Conservation (phyloP, 2,113 vertebrate species). For the Athene cunicularia region DNA sequence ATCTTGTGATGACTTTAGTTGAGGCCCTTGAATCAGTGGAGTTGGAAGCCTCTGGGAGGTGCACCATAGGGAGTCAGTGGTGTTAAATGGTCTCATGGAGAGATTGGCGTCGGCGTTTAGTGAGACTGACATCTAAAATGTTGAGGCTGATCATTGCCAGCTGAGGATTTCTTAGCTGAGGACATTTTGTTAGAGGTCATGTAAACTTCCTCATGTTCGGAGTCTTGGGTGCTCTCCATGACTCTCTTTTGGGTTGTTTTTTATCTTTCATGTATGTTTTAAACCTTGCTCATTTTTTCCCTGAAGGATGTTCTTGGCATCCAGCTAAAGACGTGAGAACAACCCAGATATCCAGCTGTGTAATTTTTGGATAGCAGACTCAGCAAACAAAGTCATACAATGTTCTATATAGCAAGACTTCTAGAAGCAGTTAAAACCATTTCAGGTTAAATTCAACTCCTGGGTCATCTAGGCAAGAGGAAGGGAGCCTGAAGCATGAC, state of each 20-base stretch:
- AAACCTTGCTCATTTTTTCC: slow-evolving; percentile 32
- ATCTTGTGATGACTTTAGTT: background rate
- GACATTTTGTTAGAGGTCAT: background rate
- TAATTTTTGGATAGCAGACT: slow-evolving; percentile 26
- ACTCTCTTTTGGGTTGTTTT: slow-evolving; percentile 3
- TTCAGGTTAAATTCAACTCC: background rate
- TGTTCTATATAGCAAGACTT: background rate
- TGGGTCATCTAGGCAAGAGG: background rate
- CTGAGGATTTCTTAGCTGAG: slow-evolving; percentile 27
- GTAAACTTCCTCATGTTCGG: background rate
- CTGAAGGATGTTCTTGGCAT: slow-evolving; percentile 52
- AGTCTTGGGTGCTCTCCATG: slow-evolving; percentile 4
- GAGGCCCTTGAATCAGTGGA: background rate
- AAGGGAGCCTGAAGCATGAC: background rate
- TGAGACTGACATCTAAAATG: background rate
- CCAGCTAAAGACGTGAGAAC: background rate
- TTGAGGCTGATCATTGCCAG: background rate
- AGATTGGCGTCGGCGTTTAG: background rate
- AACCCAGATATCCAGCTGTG: slow-evolving; percentile 33
- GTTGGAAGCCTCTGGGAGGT: background rate
- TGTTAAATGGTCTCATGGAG: slow-evolving; percentile 11
- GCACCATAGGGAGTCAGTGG: background rate
- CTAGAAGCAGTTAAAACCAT: background rate
- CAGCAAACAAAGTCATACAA: background rate
- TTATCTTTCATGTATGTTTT: slow-evolving; percentile 23